Evolutionary conservation across 64 coral and sea anemone species (phyloP), one percentile per base, ranked within the genome.

Genomic region (Dendronephthya gigantea): DNA sequence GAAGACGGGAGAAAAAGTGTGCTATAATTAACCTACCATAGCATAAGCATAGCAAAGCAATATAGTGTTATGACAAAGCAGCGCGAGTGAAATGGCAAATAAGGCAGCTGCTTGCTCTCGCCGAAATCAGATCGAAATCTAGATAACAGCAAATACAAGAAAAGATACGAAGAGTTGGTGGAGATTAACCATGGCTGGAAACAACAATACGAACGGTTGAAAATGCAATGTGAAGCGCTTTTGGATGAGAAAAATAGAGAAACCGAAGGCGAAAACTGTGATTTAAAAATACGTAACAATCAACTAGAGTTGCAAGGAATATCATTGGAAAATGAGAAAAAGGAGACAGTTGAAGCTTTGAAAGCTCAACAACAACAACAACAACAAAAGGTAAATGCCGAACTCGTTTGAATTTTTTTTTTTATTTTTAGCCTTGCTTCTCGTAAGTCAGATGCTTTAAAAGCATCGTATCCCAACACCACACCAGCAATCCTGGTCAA

Each of bases 121-220:
- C 50, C 83, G 40, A 39, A 38, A 83, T 45, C 81, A 47, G 81
- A 47, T 27, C 27, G 10, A 38, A 83, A 33, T n/a, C 34, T 0
- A n/a, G n/a, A 83, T 1, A 22, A 38, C 27, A 7, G 23, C 5
- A 38, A 38, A 22, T 47, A 84, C 51, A 84, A 84, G 51, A 40
- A 29, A 19, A 84, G 43, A 52, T 84, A 10, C 50, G 83, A 84
- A 84, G 45, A 35, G 49, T n/a, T 84, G 43, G 83, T 84, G 17
- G 45, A 84, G 50, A 84, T 84, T 51, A 84, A 84, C 83, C 83
- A 41, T 40, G 17, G 83, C 39, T 52, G 83, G 83, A 22, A 84
- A 40, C 38, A 84, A 48, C 43, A 84, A 28, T 84, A 84, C 29
- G 83, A 84, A 36, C 2, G 43, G 48, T 84, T 84, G 83, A 15